Evolutionary conservation across 2,797 vertebrate species (phyloP).

Genomic region (Rhynchonycteris naso): DNA sequence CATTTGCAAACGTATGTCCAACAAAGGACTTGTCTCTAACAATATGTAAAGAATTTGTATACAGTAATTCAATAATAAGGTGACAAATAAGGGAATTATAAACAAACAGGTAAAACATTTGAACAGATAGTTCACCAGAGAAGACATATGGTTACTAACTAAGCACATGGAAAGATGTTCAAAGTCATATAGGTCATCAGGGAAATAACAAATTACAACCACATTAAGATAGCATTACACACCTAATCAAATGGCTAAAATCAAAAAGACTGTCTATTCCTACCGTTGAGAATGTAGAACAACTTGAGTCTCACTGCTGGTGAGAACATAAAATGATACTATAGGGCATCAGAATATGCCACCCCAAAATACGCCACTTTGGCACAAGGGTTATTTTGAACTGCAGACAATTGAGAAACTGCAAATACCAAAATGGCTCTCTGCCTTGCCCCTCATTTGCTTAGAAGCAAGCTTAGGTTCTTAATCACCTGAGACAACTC

Average conservation of each 20-base stretch:
- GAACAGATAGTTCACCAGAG: not conserved
- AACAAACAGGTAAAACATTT: not conserved
- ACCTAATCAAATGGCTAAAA: not conserved
- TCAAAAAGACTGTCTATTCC: not conserved
- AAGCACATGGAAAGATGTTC: not conserved
- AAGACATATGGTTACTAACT: not conserved
- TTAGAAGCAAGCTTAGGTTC: not conserved
- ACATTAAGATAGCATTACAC: not conserved
- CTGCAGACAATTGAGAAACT: not conserved
- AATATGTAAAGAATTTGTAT: not conserved
- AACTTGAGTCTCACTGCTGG: not conserved
- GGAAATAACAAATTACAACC: not conserved
- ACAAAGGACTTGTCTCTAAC: not conserved
- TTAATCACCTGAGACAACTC: not conserved
- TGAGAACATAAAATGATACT: not conserved
- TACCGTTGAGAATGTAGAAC: not conserved
- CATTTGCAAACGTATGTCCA: not conserved
- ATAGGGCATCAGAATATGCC: not conserved
- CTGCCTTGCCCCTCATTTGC: not conserved
- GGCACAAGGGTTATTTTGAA: not conserved
- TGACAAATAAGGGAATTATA: not conserved
- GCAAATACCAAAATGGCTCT: not conserved
- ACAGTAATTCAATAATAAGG: not conserved
- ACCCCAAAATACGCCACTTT: not conserved
- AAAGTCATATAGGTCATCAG: not conserved